Evolutionary conservation across 2,888 invertebrate species (phyloP), one percentile per base, ranked within the genome.

Genomic region (Eilema griseolum): DNA sequence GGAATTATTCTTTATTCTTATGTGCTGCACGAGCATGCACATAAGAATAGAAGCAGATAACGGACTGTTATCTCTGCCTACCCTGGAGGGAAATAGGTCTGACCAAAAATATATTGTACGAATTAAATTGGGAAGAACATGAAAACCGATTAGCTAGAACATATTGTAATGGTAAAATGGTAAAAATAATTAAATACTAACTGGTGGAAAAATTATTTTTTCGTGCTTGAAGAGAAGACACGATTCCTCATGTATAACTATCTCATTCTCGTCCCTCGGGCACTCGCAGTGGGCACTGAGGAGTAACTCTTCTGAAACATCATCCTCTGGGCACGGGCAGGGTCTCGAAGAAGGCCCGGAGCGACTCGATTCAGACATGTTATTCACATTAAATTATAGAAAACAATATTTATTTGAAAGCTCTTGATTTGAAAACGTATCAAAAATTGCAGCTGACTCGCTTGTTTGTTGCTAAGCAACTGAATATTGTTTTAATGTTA

Each of bases 141-240:
- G 7, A 33, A 8, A 33, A 33, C 31, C 8, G 31, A 33, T 1
- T 8, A 5, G 28, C 28, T 4, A 3, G 33, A 1, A 33, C 7
- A 8, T 8, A 33, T 33, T 33, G 10, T 8, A 33, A 33, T 8
- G 33, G 33, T 33, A 8, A 33, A 33, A 33, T 8, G 8, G 4
- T 8, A 41, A 23, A 26, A 24, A 4, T 28, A 37, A 24, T 4
- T 24, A 26, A 4, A 60, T 66, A 81, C 89, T 86, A 80, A 92
- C 92, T 67, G 89, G 87, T 20, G 88, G 89, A 73, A 84, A 92
- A 46, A 90, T 83, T 56, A 94, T 85, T 16, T 69, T 86, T 74
- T 94, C 94, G 73, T 92, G 89, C 77, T 85, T 93, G 80, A 76
- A 93, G 70, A 91, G 69, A 8, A 93, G 81, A 70, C 95, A 95